These are phyloP conservation scores for Neoitamus cyanurus DNA, from an alignment of 2,888 invertebrate species.

Conservation along the genomic window DNA sequence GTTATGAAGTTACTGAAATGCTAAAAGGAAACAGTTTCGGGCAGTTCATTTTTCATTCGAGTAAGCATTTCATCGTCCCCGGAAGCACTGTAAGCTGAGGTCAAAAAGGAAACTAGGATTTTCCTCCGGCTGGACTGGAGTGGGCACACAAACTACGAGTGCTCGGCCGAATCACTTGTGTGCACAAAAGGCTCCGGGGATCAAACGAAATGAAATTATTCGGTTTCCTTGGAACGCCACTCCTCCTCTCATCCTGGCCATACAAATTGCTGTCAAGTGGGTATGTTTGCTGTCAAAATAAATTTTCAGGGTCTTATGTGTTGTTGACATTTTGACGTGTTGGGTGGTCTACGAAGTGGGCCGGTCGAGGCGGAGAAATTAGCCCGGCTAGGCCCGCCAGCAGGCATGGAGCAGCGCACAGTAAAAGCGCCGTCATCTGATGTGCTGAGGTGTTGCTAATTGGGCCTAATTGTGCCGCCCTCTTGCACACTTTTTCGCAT, in stretches of 20 bases:
- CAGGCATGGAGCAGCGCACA: background rate
- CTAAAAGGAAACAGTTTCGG: conserved; percentile 44
- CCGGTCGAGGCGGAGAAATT: background rate
- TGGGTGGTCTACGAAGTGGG: conserved; percentile 27
- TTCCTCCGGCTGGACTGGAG: background rate
- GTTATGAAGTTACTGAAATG: conserved; percentile 42
- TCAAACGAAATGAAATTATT: conserved; percentile 44
- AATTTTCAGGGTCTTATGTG: conserved; percentile 41
- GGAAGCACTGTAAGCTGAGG: conserved; percentile 9
- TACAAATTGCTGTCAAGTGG: conserved; percentile 45
- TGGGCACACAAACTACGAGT: background rate
- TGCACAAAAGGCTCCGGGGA: conserved; percentile 33
- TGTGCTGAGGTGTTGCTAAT: conserved; percentile 43
- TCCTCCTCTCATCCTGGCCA: background rate
- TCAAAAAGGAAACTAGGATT: conserved; percentile 38
- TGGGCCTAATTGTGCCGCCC: conserved; percentile 27
- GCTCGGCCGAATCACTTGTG: conserved; percentile 18
- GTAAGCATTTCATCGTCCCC: conserved; percentile 22
- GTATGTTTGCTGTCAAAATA: conserved; percentile 45
- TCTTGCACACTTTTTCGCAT: background rate
- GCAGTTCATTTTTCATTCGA: conserved; percentile 44
- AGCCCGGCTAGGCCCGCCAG: background rate
- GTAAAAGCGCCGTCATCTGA: background rate
- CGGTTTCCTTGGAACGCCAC: background rate
- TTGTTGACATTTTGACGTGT: conserved; percentile 38